phyloP scores from a whole-genome alignment of 35 echinoderm and acorn worm genomes.

The Lytechinus pictus region DNA sequence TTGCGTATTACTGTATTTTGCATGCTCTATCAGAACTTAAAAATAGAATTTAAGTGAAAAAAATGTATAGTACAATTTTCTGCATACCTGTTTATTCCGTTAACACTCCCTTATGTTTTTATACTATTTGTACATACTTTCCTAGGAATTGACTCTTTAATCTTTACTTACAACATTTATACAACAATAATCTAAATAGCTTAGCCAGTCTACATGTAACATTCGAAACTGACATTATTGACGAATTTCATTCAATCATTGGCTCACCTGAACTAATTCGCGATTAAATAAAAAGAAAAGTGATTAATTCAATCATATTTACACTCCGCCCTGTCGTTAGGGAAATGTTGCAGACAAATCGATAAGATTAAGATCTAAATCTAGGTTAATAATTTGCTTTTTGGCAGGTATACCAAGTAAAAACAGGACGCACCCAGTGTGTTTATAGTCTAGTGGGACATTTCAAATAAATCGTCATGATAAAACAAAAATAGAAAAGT shows the following conservation, averaged over 20 bases:
- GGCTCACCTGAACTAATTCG: background rate
- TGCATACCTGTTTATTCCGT: no score
- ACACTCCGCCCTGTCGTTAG: slow-evolving; percentile 29
- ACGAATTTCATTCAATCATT: background rate
- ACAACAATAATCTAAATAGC: background rate
- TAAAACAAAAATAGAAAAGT: background rate
- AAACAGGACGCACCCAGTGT: background rate
- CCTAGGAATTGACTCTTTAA: background rate
- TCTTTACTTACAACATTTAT: background rate
- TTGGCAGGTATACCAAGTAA: background rate
- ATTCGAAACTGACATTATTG: background rate
- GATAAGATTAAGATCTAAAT: background rate
- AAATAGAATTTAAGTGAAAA: no score
- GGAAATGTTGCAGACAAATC: slow-evolving; percentile 35
- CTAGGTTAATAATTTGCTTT: slow-evolving; percentile 2
- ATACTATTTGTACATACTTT: no score
- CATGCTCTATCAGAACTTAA: no score
- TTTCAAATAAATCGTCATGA: background rate
- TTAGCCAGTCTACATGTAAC: background rate
- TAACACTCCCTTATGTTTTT: no score
- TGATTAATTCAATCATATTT: background rate
- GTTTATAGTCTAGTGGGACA: background rate
- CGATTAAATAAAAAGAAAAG: background rate
- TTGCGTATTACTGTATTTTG: background rate
- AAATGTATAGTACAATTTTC: no score